Evolutionary conservation across 2,113 vertebrate genomes (phyloP), one percentile per base, ranked within the genome.

Genomic region (Nicator chloris): DNA sequence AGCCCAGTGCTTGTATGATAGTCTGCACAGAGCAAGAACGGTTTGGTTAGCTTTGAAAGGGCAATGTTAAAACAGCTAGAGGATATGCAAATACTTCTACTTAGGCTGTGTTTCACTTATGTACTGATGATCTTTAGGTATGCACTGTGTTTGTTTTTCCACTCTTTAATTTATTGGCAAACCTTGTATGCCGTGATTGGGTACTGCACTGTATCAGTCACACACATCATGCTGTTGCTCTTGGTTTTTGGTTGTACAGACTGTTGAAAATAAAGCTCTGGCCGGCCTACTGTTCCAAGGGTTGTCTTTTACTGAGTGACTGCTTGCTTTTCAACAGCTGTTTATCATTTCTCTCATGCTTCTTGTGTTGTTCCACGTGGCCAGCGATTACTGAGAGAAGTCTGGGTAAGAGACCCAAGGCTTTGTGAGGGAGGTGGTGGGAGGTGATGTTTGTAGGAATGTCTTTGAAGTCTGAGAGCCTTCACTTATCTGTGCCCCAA

Each of bases 231-330:
- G 96, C 95, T 95, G 79, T 77, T 91, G 92, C 86, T 92, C 76
- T 94, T 88, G 49, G 59, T 60, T 95, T 92, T 91, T n/a, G 42
- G 76, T 86, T 95, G 91, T 97, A 86, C 4, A 16, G 72, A 91
- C 86, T 96, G 65, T 86, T 96, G 57, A 76, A 91, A 94, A 96
- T 95, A 95, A 96, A 96, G 80, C 89, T 85, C 89, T 91, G 90
- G 94, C 78, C 93, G 57, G 69, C 42, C 3, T 77, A 64, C 85
- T 81, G 61, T 71, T 84, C 77, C n/a, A 50, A 66, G 45, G 42
- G 14, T 30, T 81, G 47, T 68, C 44, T 70, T 59, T 64, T 75
- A 31, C 37, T 69, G 50, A 84, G 31, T 24, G 7, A 33, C 28
- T 45, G 28, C 44, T 79, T 76, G 37, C 47, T 69, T 83, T 69